These are phyloP conservation scores for Aulostomus chinensis DNA, from an alignment of 2,797 vertebrate species.

Conservation along the genomic window DNA sequence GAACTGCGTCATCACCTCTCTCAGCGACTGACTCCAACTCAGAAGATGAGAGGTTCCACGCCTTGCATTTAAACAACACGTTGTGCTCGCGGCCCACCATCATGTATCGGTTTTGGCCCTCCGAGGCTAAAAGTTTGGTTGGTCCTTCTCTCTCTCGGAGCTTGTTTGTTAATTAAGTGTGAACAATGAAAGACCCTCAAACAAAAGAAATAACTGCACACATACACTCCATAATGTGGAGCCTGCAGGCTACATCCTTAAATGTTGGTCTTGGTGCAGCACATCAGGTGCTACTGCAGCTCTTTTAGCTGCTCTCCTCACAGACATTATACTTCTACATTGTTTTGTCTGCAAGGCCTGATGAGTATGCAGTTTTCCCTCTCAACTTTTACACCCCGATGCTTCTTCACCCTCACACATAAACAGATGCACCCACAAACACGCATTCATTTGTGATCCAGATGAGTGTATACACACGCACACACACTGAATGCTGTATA, in stretches of 20 bases:
- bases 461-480: not conserved
- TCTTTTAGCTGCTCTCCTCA: slow-evolving; percentile 3
- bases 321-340: slow-evolving; percentile 23
- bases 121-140: no score
- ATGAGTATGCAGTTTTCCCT: slow-evolving; percentile 57
- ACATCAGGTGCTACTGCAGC: slow-evolving; percentile 21
- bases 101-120: no score
- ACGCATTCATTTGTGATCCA: not conserved
- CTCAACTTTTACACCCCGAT: slow-evolving; percentile 13
- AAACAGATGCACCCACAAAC: not conserved
- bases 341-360: slow-evolving; percentile 56
- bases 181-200: slow-evolving; percentile 21
- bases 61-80: no score
- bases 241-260: slow-evolving; percentile 20
- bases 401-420: slow-evolving; percentile 21
- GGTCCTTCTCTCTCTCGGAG: no score
- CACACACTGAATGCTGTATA: not conserved
- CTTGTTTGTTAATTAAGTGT: slow-evolving; percentile 56
- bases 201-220: slow-evolving; percentile 33
- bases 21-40: no score
- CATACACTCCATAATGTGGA: slow-evolving; percentile 4
- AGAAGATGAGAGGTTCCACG: no score
- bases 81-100: no score
- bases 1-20: no score
- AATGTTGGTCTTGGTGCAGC: slow-evolving; percentile 25